phyloP scores from a whole-genome alignment of 2,888 invertebrate genomes.

The Andrena hattorfiana region DNA sequence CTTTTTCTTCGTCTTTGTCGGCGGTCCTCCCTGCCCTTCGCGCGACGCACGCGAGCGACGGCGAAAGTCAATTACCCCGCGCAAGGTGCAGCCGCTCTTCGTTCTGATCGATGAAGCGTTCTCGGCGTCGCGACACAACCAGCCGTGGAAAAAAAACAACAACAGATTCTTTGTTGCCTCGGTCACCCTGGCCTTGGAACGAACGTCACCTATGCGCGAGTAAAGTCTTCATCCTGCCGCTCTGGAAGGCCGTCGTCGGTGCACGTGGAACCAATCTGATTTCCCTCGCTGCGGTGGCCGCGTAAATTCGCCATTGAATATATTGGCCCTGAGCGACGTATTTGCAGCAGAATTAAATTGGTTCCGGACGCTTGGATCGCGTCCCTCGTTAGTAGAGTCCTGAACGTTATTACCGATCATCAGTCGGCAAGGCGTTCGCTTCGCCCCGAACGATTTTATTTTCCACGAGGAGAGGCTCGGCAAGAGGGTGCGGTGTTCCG shows the following conservation, averaged over 20 bases:
- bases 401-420: conserved; percentile 46
- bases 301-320: background rate
- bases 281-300: background rate
- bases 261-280: background rate
- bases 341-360: conserved; percentile 39
- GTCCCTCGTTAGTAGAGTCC: conserved; percentile 36
- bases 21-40: background rate
- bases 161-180: background rate
- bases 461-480: conserved; percentile 35
- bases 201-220: background rate
- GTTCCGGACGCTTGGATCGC: conserved; percentile 1
- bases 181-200: background rate
- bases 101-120: conserved; percentile 11
- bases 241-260: background rate
- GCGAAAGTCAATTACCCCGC: conserved; percentile 63
- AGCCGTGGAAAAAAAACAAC: background rate
- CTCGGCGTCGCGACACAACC: background rate
- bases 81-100: conserved; percentile 21
- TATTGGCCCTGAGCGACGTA: conserved; percentile 3
- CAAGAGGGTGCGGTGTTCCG: conserved; percentile 40
- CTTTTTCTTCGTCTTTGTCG: background rate
- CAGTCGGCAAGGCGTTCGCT: conserved; percentile 11
- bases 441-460: conserved; percentile 61
- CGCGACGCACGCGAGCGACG: conserved; percentile 30
- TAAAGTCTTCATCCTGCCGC: conserved; percentile 1